These are phyloP conservation scores for Drosophila littoralis DNA, from an alignment of 1,140 invertebrate species.

Conservation along the genomic window DNA sequence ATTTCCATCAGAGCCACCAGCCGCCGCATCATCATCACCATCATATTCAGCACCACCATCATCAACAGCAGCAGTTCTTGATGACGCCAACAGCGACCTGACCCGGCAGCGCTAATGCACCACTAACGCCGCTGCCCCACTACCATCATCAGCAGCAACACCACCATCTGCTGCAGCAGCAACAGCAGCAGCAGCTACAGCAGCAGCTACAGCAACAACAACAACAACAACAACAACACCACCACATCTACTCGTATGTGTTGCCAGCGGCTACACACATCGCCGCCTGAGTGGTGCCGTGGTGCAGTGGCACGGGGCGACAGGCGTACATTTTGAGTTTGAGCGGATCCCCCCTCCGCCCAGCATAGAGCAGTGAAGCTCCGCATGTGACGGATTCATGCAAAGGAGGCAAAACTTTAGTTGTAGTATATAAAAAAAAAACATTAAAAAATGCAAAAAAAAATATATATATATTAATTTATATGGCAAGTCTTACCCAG, in stretches of 20 bases:
- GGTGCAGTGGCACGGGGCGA: constrained; percentile 32
- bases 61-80: constrained; percentile 82
- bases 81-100: constrained; percentile 84
- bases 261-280: constrained; percentile 77
- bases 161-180: constrained; percentile 44
- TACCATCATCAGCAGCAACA: constrained; percentile 56
- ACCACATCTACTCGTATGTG: constrained; percentile 79
- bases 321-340: constrained; percentile 68
- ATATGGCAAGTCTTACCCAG: constrained; percentile 70
- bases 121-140: constrained; percentile 42
- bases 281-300: constrained; percentile 58
- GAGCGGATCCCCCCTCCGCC: constrained; percentile 28
- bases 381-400: constrained; percentile 77
- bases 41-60: constrained; percentile 69
- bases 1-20: constrained; percentile 67
- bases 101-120: constrained; percentile 75
- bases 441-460: constrained; percentile 39
- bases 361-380: constrained; percentile 59
- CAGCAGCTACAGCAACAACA: constrained; percentile 33
- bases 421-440: constrained; percentile 56
- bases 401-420: constrained; percentile 67
- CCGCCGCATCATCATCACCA: constrained; percentile 64
- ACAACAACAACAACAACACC: constrained; percentile 51
- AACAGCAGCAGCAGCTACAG: constrained; percentile 32
- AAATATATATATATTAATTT: constrained; percentile 56